Percentiles rank a stretch among this genome's conserved stretches.
Conservation (phyloP, 2,888 invertebrate species). For the Atethmia centrago region DNA sequence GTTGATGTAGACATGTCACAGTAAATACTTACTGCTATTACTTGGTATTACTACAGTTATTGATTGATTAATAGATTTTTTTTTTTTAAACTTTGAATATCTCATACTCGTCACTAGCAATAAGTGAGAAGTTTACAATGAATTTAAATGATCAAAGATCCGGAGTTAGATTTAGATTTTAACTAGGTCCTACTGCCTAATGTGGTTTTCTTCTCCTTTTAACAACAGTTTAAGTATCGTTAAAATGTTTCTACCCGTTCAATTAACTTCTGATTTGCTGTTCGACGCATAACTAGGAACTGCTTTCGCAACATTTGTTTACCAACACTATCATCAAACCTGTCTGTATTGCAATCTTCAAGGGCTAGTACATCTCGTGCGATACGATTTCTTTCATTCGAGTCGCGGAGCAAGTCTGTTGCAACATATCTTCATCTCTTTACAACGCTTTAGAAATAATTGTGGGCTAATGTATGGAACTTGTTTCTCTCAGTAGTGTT, state of each 20-base stretch:
- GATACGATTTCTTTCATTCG: conserved; percentile 35
- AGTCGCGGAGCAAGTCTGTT: conserved; percentile 35
- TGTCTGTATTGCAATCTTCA: conserved; percentile 19
- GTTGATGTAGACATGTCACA: not conserved
- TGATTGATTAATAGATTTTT: not conserved
- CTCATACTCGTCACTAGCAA: not conserved
- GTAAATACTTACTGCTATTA: not conserved
- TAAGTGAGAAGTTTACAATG: no score
- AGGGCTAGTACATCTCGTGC: conserved; percentile 28
- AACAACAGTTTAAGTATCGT: no score
- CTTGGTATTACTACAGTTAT: not conserved
- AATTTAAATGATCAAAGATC: no score
- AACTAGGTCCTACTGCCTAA: no score
- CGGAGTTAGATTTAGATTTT: no score
- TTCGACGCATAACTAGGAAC: not conserved
- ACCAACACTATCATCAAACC: conserved; percentile 1
- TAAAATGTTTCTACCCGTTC: not conserved
- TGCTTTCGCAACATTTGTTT: conserved; percentile 3
- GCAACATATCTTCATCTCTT: conserved; percentile 29
- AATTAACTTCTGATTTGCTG: not conserved
- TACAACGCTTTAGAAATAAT: conserved; percentile 19
- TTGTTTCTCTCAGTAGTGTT: conserved; percentile 29
- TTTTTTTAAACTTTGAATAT: not conserved
- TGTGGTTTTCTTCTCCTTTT: no score
- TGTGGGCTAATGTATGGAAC: conserved; percentile 38